Evolutionary conservation across 1,140 invertebrate genomes (phyloP), one percentile per base, ranked within the genome.

Genomic region (Anthonomus grandis): DNA sequence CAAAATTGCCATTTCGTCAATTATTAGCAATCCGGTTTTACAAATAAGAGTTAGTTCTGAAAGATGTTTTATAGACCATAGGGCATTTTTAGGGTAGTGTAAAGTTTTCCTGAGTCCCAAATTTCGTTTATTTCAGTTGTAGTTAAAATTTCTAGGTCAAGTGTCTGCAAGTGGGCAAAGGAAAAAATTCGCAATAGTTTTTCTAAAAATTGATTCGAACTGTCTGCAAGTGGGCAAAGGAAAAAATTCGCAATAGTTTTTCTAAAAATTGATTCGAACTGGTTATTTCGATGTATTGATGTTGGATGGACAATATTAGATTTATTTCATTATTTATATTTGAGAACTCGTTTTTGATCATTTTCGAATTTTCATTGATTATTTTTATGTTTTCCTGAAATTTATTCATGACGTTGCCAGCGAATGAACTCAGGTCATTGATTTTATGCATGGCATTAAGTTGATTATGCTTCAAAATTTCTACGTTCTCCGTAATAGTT

Each of bases 1-100:
- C 4, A 44, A 13, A 44, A 44, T 44, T 44, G 36, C 18, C 18
- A 44, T 44, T 44, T 44, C 18, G 13, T 44, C 19, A 22, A 44
- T 8, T 21, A 44, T 18, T 2, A 44, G 13, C 21, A 44, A 2
- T 1, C 41, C 41, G 36, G n/a, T n/a, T n/a, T n/a, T n/a, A n/a
- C n/a, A n/a, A n/a, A n/a, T n/a, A n/a, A n/a, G n/a, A n/a, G n/a
- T 4, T 4, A 38, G n/a, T 38, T 38, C 36, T n/a, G 36, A 38
- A 13, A 38, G 3, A n/a, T 38, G 36, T 3, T 38, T 38, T 38
- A 38, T 4, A 6, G 4, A 5, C 36, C 36, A 38, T 38, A 38
- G n/a, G 36, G 36, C n/a, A n/a, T 38, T 38, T 38, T n/a, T 4
- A 5, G 36, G 4, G 17, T 38, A 38, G 17, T 38, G 36, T 38